Conservation (phyloP, 1,140 invertebrate genomes). For the Zaprionus nigranus region DNA sequence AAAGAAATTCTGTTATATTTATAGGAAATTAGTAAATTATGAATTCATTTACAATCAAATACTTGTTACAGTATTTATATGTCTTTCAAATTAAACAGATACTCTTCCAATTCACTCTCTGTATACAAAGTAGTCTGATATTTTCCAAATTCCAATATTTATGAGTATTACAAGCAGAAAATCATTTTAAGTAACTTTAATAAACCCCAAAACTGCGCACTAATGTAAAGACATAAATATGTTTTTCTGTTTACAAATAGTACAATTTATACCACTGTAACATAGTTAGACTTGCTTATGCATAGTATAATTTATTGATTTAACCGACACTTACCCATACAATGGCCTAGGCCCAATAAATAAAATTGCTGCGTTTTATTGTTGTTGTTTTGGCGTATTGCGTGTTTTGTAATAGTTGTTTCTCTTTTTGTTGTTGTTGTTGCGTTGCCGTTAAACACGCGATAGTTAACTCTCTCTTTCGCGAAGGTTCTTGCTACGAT, state of each 20-base stretch:
- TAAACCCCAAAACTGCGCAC: background rate
- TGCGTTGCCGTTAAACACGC: background rate
- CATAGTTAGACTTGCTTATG: background rate
- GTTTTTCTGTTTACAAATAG: background rate
- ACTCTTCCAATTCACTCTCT: too few species aligned
- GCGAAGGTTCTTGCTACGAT: slow-evolving; percentile 3
- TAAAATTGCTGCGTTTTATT: slow-evolving; percentile 61
- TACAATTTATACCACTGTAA: background rate
- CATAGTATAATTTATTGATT: slow-evolving; percentile 2
- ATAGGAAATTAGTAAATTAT: too few species aligned
- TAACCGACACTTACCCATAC: slow-evolving; percentile 82
- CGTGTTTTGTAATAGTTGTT: slow-evolving; percentile 31
- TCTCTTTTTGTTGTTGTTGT: background rate
- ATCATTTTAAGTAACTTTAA: background rate
- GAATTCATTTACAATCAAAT: too few species aligned
- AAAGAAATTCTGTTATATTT: too few species aligned
- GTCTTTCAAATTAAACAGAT: too few species aligned
- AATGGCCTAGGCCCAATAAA: slow-evolving; percentile 84
- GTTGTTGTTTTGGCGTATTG: slow-evolving; percentile 22
- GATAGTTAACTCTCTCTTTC: slow-evolving; percentile 1
- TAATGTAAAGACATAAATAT: background rate
- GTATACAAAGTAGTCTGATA: too few species aligned
- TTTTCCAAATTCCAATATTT: background rate
- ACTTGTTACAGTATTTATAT: too few species aligned
- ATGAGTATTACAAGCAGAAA: background rate